phyloP scores from a whole-genome alignment of 2,888 invertebrate genomes.

The Nematopogon swammerdamellus region DNA sequence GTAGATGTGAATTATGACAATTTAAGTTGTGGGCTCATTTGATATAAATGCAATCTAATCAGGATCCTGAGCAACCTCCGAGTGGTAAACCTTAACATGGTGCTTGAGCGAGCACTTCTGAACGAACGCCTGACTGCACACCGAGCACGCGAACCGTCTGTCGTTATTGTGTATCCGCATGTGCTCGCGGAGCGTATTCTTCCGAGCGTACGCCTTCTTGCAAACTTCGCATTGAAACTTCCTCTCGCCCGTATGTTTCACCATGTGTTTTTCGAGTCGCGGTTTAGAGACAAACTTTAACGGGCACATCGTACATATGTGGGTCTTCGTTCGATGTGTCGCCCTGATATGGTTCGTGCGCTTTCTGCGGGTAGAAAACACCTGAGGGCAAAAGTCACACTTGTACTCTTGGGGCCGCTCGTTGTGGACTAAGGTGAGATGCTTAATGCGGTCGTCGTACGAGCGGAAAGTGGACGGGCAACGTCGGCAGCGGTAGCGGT shows the following conservation, averaged over 20 bases:
- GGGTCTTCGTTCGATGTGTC: slow-evolving; percentile 30
- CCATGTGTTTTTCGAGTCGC: slow-evolving; percentile 29
- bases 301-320: slow-evolving; percentile 24
- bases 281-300: slow-evolving; percentile 30
- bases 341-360: slow-evolving; percentile 35
- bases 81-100: slow-evolving; percentile 43
- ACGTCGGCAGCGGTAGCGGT: slow-evolving; percentile 20
- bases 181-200: slow-evolving; percentile 31
- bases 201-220: slow-evolving; percentile 33
- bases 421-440: slow-evolving; percentile 27
- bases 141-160: slow-evolving; percentile 16
- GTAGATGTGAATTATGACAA: no score
- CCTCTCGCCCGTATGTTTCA: slow-evolving; percentile 28
- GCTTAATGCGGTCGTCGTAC: slow-evolving; percentile 27
- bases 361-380: slow-evolving; percentile 31
- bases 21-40: no score
- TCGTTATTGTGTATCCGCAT: slow-evolving; percentile 42
- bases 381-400: slow-evolving; percentile 32
- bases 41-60: no score
- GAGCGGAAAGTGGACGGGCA: slow-evolving; percentile 33
- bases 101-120: slow-evolving; percentile 46
- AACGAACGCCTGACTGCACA: slow-evolving; percentile 27
- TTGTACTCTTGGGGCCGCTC: slow-evolving; percentile 29
- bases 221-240: slow-evolving; percentile 42
- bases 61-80: neutral